Evolutionary conservation across 2,888 invertebrate genomes (phyloP).

Genomic region (Protula sp.): DNA sequence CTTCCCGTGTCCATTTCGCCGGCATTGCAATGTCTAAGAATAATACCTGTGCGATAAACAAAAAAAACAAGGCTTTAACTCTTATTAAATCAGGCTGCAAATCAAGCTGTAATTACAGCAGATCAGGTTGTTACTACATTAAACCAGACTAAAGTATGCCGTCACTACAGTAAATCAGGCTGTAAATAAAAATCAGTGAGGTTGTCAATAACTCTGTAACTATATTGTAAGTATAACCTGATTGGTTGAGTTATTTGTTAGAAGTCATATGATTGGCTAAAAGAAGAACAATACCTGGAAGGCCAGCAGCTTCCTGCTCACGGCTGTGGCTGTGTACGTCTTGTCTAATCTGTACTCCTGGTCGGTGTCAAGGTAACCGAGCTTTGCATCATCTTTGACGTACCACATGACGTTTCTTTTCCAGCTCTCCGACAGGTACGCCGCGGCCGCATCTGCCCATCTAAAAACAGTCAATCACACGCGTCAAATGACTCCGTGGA

Average conservation of each 20-base stretch:
- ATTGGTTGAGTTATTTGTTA: too few relatives aligned
- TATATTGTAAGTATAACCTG: too few relatives aligned
- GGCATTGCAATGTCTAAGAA: slow-evolving; percentile 43
- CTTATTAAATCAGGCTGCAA: not conserved
- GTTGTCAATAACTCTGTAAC: too few relatives aligned
- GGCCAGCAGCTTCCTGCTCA: slow-evolving; percentile 38
- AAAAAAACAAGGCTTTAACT: not conserved
- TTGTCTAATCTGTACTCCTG: slow-evolving; percentile 29
- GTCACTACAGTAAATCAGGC: too few relatives aligned
- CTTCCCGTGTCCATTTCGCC: slow-evolving; percentile 26
- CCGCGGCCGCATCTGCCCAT: slow-evolving; percentile 36
- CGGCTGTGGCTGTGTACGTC: slow-evolving; percentile 32
- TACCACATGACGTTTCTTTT: slow-evolving; percentile 42
- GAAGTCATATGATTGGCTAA: too few relatives aligned
- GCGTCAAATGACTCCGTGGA: too few relatives aligned
- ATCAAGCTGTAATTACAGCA: too few relatives aligned
- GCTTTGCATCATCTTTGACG: slow-evolving; percentile 38
- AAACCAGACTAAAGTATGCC: too few relatives aligned
- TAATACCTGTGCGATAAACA: too few relatives aligned
- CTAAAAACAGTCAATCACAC: slow-evolving; percentile 20
- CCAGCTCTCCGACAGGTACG: slow-evolving; percentile 39
- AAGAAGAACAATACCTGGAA: too few relatives aligned
- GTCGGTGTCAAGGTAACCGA: slow-evolving; percentile 36
- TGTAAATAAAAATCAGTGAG: too few relatives aligned
- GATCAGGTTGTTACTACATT: too few relatives aligned